Conservation (phyloP, 2,113 vertebrate species). For the Dinomys branickii region DNA sequence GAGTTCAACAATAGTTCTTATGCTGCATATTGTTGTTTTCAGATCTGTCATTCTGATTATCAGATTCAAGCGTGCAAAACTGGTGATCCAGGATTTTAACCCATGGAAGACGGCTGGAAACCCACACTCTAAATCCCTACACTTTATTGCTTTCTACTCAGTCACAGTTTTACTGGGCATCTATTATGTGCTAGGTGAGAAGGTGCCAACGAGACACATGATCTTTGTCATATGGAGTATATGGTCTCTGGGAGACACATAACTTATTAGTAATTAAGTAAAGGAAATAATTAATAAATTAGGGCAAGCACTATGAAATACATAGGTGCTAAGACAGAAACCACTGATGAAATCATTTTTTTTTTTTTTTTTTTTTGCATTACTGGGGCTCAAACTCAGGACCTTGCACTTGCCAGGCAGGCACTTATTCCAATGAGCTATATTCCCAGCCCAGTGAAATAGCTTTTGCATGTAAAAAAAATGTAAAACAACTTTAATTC, state of each 20-base stretch:
- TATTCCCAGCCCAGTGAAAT: too few relatives aligned
- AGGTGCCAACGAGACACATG: neutral
- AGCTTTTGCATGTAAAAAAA: neutral
- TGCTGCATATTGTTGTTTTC: too few relatives aligned
- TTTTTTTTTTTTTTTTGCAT: too few relatives aligned
- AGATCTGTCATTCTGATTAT: too few relatives aligned
- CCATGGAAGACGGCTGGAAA: neutral
- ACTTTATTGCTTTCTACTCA: neutral
- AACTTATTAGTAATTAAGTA: neutral
- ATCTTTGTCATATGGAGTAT: neutral
- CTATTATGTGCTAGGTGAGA: neutral
- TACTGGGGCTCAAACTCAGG: too few relatives aligned
- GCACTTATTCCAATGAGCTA: too few relatives aligned
- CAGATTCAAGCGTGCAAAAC: too few relatives aligned
- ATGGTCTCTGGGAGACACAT: neutral
- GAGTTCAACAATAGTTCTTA: too few relatives aligned
- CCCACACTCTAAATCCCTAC: neutral
- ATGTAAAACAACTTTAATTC: neutral
- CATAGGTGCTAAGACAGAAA: neutral
- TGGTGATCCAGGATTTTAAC: neutral
- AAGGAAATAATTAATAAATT: slow-evolving; percentile 14
- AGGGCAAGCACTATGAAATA: neutral
- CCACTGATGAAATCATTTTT: neutral
- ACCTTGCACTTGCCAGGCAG: too few relatives aligned
- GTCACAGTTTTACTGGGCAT: neutral